phyloP scores from a whole-genome alignment of 1,140 invertebrate genomes.

The Cephus cinctus region DNA sequence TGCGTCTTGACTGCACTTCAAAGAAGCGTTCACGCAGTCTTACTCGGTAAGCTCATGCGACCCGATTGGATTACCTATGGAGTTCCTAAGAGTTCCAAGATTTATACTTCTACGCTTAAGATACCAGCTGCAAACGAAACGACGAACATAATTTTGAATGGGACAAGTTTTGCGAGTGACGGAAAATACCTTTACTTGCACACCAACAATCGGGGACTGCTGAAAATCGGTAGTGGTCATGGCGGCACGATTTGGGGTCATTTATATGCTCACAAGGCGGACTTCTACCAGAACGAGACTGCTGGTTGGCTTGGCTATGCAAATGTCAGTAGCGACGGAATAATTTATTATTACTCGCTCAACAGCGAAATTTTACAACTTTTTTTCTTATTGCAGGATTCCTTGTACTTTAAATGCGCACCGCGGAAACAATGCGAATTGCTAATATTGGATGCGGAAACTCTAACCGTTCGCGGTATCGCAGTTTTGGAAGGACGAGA shows the following conservation, averaged over 20 bases:
- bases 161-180: slow-evolving; percentile 70
- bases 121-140: slow-evolving; percentile 58
- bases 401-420: slow-evolving; percentile 58
- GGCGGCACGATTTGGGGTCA: slow-evolving; percentile 86
- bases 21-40: slow-evolving; percentile 83
- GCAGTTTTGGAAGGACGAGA: slow-evolving; percentile 66
- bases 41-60: slow-evolving; percentile 78
- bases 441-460: slow-evolving; percentile 62
- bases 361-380: slow-evolving; percentile 10
- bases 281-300: slow-evolving; percentile 76
- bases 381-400: slow-evolving; percentile 51
- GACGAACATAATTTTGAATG: slow-evolving; percentile 54
- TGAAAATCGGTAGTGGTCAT: slow-evolving; percentile 92
- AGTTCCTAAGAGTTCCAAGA: slow-evolving; percentile 74
- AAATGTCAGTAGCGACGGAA: slow-evolving; percentile 61
- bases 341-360: slow-evolving; percentile 6
- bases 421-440: slow-evolving; percentile 63
- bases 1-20: slow-evolving; percentile 83
- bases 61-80: slow-evolving; percentile 89
- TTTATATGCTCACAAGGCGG: slow-evolving; percentile 76
- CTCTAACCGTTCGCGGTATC: slow-evolving; percentile 59
- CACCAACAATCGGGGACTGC: slow-evolving; percentile 68
- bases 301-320: slow-evolving; percentile 85
- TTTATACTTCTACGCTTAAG: slow-evolving; percentile 69
- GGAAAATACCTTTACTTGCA: slow-evolving; percentile 85